Conservation (phyloP, 2,888 invertebrate species). For the Megalurothrips usitatus region DNA sequence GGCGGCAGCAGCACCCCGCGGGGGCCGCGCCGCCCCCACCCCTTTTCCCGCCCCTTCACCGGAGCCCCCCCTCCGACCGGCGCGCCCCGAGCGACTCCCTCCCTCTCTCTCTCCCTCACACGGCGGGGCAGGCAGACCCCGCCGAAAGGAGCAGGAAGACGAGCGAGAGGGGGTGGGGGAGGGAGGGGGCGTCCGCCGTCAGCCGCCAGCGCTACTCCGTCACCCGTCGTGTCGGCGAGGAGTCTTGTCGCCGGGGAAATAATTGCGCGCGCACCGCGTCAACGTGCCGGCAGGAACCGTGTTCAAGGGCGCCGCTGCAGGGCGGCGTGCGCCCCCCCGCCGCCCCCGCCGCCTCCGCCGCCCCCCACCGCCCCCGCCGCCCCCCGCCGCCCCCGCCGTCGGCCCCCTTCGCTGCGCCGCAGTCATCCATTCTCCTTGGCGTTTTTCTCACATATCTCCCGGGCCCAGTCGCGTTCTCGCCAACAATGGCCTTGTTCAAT, state of each 20-base stretch:
- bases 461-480: background rate
- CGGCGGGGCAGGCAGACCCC: too few species aligned
- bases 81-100: too few species aligned
- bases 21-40: background rate
- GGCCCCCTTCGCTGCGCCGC: background rate
- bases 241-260: background rate
- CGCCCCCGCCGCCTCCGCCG: too few species aligned
- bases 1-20: background rate
- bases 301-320: too few species aligned
- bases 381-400: background rate
- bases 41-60: background rate
- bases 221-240: background rate
- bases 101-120: too few species aligned
- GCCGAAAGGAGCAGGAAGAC: background rate
- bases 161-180: background rate
- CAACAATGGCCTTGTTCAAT: conserved; percentile 17
- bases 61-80: background rate
- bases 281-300: too few species aligned
- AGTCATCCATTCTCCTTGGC: too few species aligned
- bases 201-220: conserved; percentile 13
- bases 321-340: too few species aligned
- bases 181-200: background rate
- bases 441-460: background rate
- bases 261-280: background rate
- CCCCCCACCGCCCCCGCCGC: background rate